A percentile compares a stretch with the other conserved stretches of the same genome.
phyloP scores from a whole-genome alignment of 2,113 vertebrate species.

The Eira barbara region DNA sequence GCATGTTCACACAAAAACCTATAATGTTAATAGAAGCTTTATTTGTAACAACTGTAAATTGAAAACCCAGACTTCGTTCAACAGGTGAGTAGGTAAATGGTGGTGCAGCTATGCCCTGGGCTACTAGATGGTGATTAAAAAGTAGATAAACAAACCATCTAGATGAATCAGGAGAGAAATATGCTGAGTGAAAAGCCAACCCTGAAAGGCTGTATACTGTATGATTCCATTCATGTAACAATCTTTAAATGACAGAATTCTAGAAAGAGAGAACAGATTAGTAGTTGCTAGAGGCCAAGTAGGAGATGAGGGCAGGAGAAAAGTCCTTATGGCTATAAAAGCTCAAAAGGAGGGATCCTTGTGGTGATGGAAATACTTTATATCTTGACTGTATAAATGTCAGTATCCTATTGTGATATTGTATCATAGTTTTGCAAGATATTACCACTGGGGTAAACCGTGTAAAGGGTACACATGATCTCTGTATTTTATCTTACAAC shows the following conservation, averaged over 20 bases:
- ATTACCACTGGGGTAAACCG: background rate
- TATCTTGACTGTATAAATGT: background rate
- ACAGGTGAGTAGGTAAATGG: background rate
- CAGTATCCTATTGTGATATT: background rate
- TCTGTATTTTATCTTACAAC: background rate
- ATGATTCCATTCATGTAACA: background rate
- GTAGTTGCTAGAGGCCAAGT: background rate
- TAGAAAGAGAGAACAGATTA: background rate
- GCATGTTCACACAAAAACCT: background rate
- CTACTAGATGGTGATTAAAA: background rate
- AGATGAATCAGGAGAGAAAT: background rate
- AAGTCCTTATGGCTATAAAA: background rate
- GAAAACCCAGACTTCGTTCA: background rate
- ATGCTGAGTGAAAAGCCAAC: background rate
- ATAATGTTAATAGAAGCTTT: slow-evolving; percentile 35
- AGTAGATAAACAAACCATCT: background rate
- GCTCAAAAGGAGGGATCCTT: background rate
- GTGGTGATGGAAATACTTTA: background rate
- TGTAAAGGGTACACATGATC: background rate
- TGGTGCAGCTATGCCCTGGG: background rate
- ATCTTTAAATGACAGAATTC: background rate
- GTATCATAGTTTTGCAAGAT: background rate
- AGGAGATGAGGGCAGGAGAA: background rate
- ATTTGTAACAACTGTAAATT: slow-evolving; percentile 30
- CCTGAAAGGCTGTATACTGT: background rate